Evolutionary conservation across 35 echinoderm and acorn worm species (phyloP).

Genomic region (Apostichopus parvimensis): DNA sequence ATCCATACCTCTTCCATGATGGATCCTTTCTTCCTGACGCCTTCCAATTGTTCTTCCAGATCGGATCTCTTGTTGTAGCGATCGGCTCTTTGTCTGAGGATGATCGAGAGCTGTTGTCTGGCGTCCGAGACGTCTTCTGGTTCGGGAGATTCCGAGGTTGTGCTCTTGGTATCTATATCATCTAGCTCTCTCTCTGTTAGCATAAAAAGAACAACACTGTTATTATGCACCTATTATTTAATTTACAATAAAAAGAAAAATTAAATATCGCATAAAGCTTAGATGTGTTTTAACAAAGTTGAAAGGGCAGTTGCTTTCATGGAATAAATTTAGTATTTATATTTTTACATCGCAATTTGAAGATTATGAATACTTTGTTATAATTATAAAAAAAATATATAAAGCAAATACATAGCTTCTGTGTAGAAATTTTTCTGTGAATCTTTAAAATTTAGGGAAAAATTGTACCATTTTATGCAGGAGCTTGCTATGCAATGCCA

Average conservation of each 20-base stretch:
- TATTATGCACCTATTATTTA: neutral
- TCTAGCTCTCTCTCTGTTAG: conserved; percentile 57
- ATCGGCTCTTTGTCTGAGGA: conserved; percentile 57
- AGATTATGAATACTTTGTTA: too few relatives aligned
- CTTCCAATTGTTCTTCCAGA: conserved; percentile 70
- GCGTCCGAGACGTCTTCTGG: conserved; percentile 65
- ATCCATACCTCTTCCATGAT: conserved; percentile 71
- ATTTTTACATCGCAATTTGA: too few relatives aligned
- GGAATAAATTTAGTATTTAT: too few relatives aligned
- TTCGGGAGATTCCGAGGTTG: conserved; percentile 66
- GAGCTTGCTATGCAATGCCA: too few relatives aligned
- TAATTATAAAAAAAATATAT: too few relatives aligned
- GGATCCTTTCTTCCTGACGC: conserved; percentile 51
- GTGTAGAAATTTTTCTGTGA: too few relatives aligned
- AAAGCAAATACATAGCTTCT: too few relatives aligned
- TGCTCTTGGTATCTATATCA: conserved; percentile 67
- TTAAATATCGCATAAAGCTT: too few relatives aligned
- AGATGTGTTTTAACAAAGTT: too few relatives aligned
- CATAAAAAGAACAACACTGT: neutral
- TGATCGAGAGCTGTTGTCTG: conserved; percentile 57
- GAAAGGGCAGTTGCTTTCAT: too few relatives aligned
- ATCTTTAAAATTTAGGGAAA: too few relatives aligned
- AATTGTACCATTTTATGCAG: too few relatives aligned
- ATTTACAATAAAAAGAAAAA: neutral
- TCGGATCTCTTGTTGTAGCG: conserved; percentile 62